Conservation (phyloP, 2,888 invertebrate species). For the Epinotia brunnichana region DNA sequence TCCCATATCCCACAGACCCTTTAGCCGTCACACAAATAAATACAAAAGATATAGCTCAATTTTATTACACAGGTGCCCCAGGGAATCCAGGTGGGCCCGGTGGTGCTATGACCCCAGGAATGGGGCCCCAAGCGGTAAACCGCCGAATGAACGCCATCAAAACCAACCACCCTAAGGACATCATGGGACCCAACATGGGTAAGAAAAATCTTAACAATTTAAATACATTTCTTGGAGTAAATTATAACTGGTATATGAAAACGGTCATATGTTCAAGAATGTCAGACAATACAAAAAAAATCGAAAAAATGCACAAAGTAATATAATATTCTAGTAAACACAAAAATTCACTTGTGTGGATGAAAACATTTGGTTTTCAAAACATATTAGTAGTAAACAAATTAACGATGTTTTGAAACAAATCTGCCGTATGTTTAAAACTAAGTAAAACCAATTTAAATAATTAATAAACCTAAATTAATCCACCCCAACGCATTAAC, state of each 20-base stretch:
- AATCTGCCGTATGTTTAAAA: not conserved
- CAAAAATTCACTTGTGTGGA: not conserved
- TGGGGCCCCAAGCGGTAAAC: conserved; percentile 85
- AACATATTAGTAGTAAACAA: not conserved
- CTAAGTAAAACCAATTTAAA: not conserved
- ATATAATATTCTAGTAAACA: not conserved
- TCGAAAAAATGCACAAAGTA: not conserved
- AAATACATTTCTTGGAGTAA: not conserved
- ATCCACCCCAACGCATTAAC: not conserved
- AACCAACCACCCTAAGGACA: conserved; percentile 92
- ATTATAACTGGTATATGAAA: not conserved
- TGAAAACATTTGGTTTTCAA: not conserved
- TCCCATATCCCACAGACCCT: not conserved
- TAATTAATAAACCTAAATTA: not conserved
- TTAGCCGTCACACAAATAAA: not conserved
- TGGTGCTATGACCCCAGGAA: conserved; percentile 75
- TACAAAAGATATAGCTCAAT: not conserved
- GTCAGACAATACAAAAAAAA: not conserved
- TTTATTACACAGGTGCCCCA: conserved; percentile 43
- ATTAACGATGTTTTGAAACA: not conserved
- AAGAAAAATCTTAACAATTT: conserved; percentile 59
- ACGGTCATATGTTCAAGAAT: not conserved
- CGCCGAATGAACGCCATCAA: conserved; percentile 94
- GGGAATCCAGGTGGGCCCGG: conserved; percentile 73
- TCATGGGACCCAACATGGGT: conserved; percentile 92